Evolutionary conservation across 2,113 vertebrate species (phyloP).

Genomic region (Trachemys scripta): DNA sequence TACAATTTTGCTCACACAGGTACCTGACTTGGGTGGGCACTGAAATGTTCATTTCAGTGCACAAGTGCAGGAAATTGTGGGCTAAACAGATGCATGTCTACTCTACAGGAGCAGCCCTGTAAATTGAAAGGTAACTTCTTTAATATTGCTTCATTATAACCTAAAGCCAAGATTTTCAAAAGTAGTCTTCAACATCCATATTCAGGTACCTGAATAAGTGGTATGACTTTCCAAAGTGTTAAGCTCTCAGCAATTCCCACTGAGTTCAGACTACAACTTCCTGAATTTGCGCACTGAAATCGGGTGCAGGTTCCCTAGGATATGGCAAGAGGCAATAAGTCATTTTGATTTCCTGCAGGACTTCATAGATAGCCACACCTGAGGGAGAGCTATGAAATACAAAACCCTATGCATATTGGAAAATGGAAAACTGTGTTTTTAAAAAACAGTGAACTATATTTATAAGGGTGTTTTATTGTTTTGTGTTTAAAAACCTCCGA

Average conservation of each 20-base stretch:
- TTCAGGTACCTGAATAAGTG: neutral
- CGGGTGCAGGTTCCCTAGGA: neutral
- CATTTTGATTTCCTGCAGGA: neutral
- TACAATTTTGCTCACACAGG: neutral
- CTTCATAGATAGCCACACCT: neutral
- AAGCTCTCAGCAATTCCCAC: neutral
- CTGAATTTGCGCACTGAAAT: neutral
- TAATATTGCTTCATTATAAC: neutral
- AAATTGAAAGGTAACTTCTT: neutral
- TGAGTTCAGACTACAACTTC: neutral
- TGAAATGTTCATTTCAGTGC: neutral
- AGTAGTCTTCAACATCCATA: neutral
- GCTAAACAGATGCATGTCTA: neutral
- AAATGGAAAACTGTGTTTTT: neutral
- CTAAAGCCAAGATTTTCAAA: neutral
- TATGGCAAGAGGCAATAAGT: neutral
- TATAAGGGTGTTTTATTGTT: neutral
- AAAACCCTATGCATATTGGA: neutral
- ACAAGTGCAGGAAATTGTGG: neutral
- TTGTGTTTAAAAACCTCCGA: neutral
- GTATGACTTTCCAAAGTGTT: neutral
- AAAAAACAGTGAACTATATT: neutral
- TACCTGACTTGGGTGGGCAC: neutral
- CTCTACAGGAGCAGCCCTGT: neutral
- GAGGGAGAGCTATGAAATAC: neutral